Evolutionary conservation across 2,888 invertebrate species (phyloP).

Genomic region (Torymus tubicola): DNA sequence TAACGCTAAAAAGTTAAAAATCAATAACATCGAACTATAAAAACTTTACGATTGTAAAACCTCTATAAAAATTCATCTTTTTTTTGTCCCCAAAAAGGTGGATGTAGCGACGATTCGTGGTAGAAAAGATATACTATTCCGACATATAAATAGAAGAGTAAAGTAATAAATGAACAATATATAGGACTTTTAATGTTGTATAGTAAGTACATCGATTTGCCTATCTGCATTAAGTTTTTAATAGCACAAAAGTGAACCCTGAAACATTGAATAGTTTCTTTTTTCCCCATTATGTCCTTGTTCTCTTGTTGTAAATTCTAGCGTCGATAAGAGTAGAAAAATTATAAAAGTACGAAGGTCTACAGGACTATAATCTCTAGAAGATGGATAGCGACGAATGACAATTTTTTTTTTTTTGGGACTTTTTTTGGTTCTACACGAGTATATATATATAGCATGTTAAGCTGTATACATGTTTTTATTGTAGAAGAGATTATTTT

Average conservation of each 20-base stretch:
- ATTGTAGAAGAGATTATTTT: not conserved
- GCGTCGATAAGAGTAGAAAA: slow-evolving; percentile 69
- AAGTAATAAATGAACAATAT: not conserved
- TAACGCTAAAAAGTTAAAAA: too few relatives aligned
- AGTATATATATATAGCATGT: not conserved
- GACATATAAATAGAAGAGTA: not conserved
- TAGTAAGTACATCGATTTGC: slow-evolving; percentile 16
- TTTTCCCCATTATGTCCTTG: not conserved
- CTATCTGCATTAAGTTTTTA: not conserved
- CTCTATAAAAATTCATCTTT: too few relatives aligned
- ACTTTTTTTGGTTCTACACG: slow-evolving; percentile 1
- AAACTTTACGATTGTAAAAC: too few relatives aligned
- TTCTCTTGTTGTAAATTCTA: slow-evolving; percentile 52
- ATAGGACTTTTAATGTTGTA: not conserved
- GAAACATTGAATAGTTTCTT: not conserved
- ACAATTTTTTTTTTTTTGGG: not conserved
- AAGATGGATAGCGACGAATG: slow-evolving; percentile 23
- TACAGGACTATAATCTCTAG: slow-evolving; percentile 45
- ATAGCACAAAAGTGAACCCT: not conserved
- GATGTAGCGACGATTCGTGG: slow-evolving; percentile 16
- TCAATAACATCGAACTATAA: too few relatives aligned
- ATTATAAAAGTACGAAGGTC: slow-evolving; percentile 71
- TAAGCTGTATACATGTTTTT: not conserved
- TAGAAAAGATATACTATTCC: not conserved
- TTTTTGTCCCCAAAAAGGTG: too few relatives aligned